Conservation (phyloP, 2,113 vertebrate species). For the Dermatemys mawii region DNA sequence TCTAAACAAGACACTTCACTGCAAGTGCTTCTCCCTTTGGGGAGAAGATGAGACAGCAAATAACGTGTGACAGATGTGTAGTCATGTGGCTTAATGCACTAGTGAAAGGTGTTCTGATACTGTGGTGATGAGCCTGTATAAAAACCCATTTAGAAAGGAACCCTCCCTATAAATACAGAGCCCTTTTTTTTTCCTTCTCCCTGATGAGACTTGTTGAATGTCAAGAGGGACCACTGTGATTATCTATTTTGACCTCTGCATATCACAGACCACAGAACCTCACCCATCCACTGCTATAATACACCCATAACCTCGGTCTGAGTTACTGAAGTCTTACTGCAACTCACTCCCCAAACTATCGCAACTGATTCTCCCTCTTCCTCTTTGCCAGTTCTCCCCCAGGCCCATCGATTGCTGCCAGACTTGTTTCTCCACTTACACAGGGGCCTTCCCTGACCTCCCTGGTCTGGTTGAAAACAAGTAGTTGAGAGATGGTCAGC, state of each 20-base stretch:
- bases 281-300: neutral
- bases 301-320: neutral
- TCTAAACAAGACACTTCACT: too few relatives aligned
- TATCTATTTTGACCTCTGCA: accelerated
- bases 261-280: neutral
- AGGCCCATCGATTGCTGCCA: neutral
- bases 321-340: neutral
- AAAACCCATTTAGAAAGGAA: too few relatives aligned
- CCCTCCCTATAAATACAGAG: neutral
- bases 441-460: accelerated
- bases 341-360: neutral
- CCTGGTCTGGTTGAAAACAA: neutral
- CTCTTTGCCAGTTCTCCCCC: neutral
- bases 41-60: too few relatives aligned
- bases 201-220: neutral
- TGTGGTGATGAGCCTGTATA: too few relatives aligned
- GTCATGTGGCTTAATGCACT: too few relatives aligned
- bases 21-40: too few relatives aligned
- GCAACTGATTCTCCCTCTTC: neutral
- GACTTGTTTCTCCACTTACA: neutral
- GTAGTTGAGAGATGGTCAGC: neutral
- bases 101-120: too few relatives aligned
- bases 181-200: neutral
- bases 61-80: too few relatives aligned
- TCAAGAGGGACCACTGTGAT: neutral